Base-by-base conservation (phyloP, 1,140 invertebrate genomes). In the Manduca sexta region DNA sequence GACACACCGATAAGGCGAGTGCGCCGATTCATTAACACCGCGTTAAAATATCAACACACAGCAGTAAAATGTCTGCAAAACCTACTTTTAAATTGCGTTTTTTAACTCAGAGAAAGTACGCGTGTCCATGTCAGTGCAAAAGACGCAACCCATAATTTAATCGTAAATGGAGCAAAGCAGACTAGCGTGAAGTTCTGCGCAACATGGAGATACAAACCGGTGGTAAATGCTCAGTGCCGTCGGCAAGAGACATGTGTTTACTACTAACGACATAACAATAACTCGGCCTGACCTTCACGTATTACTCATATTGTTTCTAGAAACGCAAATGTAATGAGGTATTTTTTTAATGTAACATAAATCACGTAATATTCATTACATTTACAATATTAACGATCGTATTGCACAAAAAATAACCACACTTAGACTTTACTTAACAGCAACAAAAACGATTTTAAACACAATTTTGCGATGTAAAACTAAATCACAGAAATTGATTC, bases 81-180 rank as follows among this genome's bases (percentile, higher is more conserved):
- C 21, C 21, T 26, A 26, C 21, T 26, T 26, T 26, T 26, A 21
- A 26, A 12, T 29, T 31, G 11, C 50, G 42, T 29, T 54, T 34
- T 65, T 56, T 51, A 51, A 57, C 48, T 40, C 37, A 63, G 69
- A 67, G 71, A 76, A 73, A 79, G 65, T 74, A 52, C 33, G 45
- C 52, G 50, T 57, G 51, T 38, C 16, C 34, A 34, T 47, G 31
- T 59, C 58, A 58, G 48, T 61, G 38, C 30, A 50, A 45, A 52
- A 57, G 54, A 60, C 42, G 44, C 45, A 68, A 60, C 57, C 43
- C 47, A 49, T 62, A 66, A 78, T 74, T 71, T 66, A 60, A 59
- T 52, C 56, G 59, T 64, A 69, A 76, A 72, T 64, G 50, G 68
- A 78, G 67, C 69, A 75, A 60, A 73, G 62, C 61, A 65, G 55